phyloP scores from a whole-genome alignment of 2,888 invertebrate genomes.

The Acanthosepion lycidas region DNA sequence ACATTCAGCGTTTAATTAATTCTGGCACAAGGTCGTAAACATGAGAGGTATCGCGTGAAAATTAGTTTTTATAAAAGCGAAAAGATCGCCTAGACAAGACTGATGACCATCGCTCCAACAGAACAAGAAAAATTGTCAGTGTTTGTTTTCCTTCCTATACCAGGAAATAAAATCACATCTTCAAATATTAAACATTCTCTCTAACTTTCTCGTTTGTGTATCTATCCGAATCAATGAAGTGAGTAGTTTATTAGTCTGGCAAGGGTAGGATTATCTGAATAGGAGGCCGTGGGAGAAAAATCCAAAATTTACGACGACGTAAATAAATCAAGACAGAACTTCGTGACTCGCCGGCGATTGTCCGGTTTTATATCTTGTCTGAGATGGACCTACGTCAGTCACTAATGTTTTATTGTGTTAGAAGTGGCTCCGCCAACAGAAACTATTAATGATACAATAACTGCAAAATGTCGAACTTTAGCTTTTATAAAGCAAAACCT shows the following conservation, averaged over 20 bases:
- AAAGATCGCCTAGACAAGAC: no score
- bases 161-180: no score
- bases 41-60: no score
- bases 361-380: background rate
- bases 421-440: background rate
- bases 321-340: background rate
- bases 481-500: background rate
- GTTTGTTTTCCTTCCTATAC: no score
- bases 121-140: no score
- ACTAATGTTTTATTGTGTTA: background rate
- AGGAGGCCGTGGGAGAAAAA: background rate
- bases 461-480: background rate
- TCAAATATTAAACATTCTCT: no score
- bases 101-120: no score
- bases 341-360: background rate
- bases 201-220: background rate
- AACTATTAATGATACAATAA: background rate
- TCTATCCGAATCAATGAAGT: background rate
- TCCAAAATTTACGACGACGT: background rate
- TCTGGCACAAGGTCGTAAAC: no score
- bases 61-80: no score
- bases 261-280: background rate
- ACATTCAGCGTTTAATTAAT: no score
- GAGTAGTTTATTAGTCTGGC: slow-evolving; percentile 2
- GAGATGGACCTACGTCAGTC: background rate